A percentile compares a stretch with the other conserved stretches of the same genome.
Evolutionary conservation across 2,888 invertebrate genomes (phyloP).

Genomic region (Maniola hyperantus): DNA sequence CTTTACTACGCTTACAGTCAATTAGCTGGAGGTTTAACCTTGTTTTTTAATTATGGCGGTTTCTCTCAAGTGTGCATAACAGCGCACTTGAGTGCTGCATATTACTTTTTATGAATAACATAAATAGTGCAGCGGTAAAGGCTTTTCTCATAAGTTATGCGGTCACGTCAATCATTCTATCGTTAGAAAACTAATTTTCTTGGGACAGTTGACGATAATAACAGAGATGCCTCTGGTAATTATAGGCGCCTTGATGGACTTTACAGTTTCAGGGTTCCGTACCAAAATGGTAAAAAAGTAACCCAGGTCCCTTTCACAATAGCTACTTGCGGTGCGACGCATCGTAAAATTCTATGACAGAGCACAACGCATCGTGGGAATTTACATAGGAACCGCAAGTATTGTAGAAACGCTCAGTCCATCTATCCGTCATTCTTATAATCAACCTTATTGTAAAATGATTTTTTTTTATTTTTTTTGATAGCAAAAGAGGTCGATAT

Average conservation of each 20-base stretch:
- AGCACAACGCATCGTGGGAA: no score
- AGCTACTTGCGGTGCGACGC: no score
- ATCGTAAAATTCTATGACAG: no score
- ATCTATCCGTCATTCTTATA: background rate
- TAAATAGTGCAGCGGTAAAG: constrained; percentile 4
- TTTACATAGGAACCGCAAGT: no score
- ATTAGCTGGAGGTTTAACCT: constrained; percentile 50
- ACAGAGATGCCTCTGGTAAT: constrained; percentile 11
- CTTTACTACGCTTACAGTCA: constrained; percentile 59
- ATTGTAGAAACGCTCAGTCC: no score
- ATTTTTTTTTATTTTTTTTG: no score
- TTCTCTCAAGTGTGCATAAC: constrained; percentile 15
- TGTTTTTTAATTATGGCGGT: constrained; percentile 37
- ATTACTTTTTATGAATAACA: constrained; percentile 14
- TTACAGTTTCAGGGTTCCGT: background rate
- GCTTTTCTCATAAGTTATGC: constrained; percentile 24
- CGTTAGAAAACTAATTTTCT: constrained; percentile 26
- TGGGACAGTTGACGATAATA: constrained; percentile 12
- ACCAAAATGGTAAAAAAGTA: no score
- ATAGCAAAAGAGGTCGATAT: no score
- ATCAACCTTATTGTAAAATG: background rate
- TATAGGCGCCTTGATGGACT: constrained; percentile 2
- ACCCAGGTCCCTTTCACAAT: no score
- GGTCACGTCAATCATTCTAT: constrained; percentile 20
- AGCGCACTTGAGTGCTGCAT: background rate